Evolutionary conservation across 2,888 invertebrate genomes (phyloP), one percentile per base, ranked within the genome.

Genomic region (Pollenia griseotomentosa): DNA sequence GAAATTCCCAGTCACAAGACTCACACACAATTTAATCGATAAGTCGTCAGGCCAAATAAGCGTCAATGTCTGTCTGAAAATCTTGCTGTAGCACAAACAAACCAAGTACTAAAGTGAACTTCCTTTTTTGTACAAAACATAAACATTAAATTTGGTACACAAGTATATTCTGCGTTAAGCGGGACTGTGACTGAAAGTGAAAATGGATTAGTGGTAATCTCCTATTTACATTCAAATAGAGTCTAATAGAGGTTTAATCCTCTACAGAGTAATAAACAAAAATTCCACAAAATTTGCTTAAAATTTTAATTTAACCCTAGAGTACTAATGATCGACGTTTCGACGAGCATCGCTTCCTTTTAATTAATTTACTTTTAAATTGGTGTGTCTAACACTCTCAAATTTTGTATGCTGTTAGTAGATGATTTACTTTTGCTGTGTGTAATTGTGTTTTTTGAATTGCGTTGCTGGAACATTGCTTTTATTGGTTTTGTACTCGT

Each of bases 261-360:
- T 16, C 14, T 40, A 8, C 61, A n/a, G 40, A 61, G 61, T 61
- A 61, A n/a, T 40, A 42, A 63, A 42, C 61, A 42, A 16, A 10
- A 42, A 59, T 14, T 59, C 59, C 6, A 59, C 14, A 33, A 59
- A 2, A n/a, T 63, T 63, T 63, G 42, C 44, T 9, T 2, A 42
- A 16, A 63, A 63, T 63, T 42, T 63, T 63, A 63, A 63, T 63
- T 16, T 63, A n/a, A n/a, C n/a, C n/a, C n/a, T n/a, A n/a, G n/a
- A n/a, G n/a, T n/a, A n/a, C n/a, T n/a, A n/a, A n/a, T n/a, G n/a
- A n/a, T n/a, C n/a, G n/a, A n/a, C n/a, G n/a, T n/a, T n/a, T n/a
- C n/a, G n/a, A n/a, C n/a, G n/a, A n/a, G n/a, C n/a, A n/a, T n/a
- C n/a, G n/a, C n/a, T n/a, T n/a, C n/a, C n/a, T n/a, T n/a, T n/a